These are phyloP conservation scores for Nylanderia fulva DNA, from an alignment of 1,140 invertebrate genomes.

Conservation along the genomic window DNA sequence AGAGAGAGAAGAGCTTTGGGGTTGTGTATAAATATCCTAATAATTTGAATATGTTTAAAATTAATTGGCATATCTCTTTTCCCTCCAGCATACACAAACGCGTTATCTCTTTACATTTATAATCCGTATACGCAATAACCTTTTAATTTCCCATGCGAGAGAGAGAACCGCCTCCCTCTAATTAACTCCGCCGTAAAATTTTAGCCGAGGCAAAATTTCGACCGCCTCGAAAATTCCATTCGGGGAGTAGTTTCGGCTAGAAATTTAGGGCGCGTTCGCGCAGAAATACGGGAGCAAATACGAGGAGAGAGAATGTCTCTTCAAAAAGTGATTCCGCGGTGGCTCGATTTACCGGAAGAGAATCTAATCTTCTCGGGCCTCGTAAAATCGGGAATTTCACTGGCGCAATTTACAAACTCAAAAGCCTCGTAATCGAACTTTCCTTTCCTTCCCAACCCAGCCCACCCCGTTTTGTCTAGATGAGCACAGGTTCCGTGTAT, in stretches of 20 bases:
- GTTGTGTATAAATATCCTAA: neutral
- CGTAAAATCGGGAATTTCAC: constrained; percentile 52
- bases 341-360: constrained; percentile 46
- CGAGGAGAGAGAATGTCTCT: constrained; percentile 43
- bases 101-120: constrained; percentile 42
- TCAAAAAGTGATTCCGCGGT: constrained; percentile 48
- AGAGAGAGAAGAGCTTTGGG: too few relatives aligned
- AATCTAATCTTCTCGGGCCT: constrained; percentile 47
- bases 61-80: neutral
- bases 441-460: too few relatives aligned
- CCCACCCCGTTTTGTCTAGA: too few relatives aligned
- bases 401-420: constrained; percentile 39
- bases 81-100: too few relatives aligned
- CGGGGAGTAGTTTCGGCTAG: neutral
- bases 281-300: constrained; percentile 59
- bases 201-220: neutral
- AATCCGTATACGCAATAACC: constrained; percentile 20
- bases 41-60: constrained; percentile 26
- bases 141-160: constrained; percentile 52
- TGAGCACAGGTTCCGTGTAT: constrained; percentile 35
- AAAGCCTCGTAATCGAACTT: constrained; percentile 31
- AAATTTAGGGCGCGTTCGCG: constrained; percentile 20
- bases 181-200: constrained; percentile 52
- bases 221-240: constrained; percentile 11
- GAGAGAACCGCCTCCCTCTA: constrained; percentile 28